Percentiles rank a stretch among this genome's conserved stretches.
Conservation (phyloP, 1,140 invertebrate species). For the Tribolium castaneum region DNA sequence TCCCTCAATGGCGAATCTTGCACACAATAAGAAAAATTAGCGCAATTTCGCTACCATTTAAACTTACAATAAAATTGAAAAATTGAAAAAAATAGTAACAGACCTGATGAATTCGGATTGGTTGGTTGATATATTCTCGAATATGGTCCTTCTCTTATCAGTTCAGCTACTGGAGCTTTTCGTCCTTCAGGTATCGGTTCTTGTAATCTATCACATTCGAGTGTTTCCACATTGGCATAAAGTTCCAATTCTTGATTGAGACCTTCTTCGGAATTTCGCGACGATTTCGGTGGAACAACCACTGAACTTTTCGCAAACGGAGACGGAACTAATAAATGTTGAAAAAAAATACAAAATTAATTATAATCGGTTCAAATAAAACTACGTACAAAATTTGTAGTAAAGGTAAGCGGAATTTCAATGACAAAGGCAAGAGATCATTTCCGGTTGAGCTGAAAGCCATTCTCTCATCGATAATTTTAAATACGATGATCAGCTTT, state of each 20-base stretch:
- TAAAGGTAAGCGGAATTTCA: too few species aligned
- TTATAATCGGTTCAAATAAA: neutral
- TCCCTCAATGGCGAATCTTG: constrained; percentile 70
- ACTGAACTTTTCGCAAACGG: constrained; percentile 39
- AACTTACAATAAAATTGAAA: neutral
- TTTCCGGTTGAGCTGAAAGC: neutral
- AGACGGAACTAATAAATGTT: neutral
- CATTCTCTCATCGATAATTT: constrained; percentile 17
- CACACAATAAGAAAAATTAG: constrained; percentile 31
- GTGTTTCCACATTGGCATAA: neutral
- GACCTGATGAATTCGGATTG: constrained; percentile 69
- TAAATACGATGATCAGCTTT: constrained; percentile 4
- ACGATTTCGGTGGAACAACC: constrained; percentile 59
- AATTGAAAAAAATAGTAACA: constrained; percentile 45
- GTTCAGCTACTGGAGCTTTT: constrained; percentile 81
- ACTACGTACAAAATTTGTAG: neutral
- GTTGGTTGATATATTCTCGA: constrained; percentile 86
- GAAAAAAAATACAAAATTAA: neutral
- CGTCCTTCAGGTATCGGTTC: constrained; percentile 80
- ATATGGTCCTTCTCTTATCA: constrained; percentile 74
- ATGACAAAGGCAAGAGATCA: neutral
- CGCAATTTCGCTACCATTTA: neutral
- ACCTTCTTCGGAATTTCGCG: constrained; percentile 84
- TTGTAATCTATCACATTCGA: constrained; percentile 30
- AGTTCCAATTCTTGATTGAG: constrained; percentile 84